phyloP scores from a whole-genome alignment of 2,888 invertebrate genomes.

The Phortica okadai region DNA sequence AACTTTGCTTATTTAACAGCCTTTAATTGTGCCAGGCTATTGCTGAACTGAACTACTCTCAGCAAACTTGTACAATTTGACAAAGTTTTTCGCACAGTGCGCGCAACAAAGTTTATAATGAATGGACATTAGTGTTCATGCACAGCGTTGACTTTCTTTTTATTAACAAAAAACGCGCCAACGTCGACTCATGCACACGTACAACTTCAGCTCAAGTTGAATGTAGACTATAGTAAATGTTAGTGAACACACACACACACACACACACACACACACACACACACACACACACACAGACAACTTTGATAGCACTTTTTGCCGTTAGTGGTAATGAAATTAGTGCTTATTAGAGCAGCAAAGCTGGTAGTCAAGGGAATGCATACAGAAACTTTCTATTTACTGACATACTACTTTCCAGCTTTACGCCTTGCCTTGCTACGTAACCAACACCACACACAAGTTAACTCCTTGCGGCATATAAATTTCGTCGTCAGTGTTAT shows the following conservation, averaged over 20 bases:
- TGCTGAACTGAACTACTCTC: not conserved
- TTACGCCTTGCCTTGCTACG: constrained; percentile 6
- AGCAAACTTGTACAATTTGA: constrained; percentile 1
- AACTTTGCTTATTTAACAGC: not conserved
- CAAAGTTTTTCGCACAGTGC: constrained; percentile 7
- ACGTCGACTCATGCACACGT: not conserved
- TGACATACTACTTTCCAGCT: not conserved
- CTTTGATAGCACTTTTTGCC: not conserved
- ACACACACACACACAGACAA: not conserved
- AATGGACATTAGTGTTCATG: constrained; percentile 65
- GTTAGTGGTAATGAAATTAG: constrained; percentile 59
- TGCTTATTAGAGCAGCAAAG: constrained; percentile 61
- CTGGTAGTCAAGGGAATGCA: constrained; percentile 26
- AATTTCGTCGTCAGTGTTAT: constrained; percentile 27
- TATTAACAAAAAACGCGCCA: not conserved
- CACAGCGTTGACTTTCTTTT: not conserved
- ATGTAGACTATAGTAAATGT: too few relatives aligned
- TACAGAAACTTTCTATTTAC: constrained; percentile 15
- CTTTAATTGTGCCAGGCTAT: not conserved
- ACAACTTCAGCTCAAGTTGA: not conserved
- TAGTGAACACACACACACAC: too few relatives aligned
- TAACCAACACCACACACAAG: constrained; percentile 12
- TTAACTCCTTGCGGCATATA: constrained; percentile 11
- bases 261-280: not conserved
- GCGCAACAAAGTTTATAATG: constrained; percentile 55